A percentile compares a stretch with the other conserved stretches of the same genome.
Conservation (phyloP, 2,113 vertebrate genomes). For the Lamprotornis superbus region DNA sequence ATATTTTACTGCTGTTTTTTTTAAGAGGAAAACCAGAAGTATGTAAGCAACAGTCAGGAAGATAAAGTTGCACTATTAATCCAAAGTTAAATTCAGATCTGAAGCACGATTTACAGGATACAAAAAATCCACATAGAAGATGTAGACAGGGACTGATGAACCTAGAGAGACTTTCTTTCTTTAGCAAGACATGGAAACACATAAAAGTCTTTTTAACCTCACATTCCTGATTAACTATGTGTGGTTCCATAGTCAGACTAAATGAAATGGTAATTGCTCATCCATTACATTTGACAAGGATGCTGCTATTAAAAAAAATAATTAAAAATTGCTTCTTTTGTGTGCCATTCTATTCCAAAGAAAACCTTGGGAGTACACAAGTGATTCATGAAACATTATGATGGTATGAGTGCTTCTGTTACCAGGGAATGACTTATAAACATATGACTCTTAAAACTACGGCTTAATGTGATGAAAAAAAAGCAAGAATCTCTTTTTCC, state of each 20-base stretch:
- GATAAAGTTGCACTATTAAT: background rate
- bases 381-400: background rate
- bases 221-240: background rate
- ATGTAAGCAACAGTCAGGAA: background rate
- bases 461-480: background rate
- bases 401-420: background rate
- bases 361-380: background rate
- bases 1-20: background rate
- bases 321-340: background rate
- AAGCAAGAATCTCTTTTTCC: background rate
- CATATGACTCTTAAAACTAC: background rate
- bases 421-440: background rate
- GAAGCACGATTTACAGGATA: background rate
- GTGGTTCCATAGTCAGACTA: background rate
- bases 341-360: background rate
- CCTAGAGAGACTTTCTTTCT: background rate
- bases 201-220: background rate
- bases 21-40: background rate
- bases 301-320: background rate
- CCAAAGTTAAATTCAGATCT: background rate
- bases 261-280: background rate
- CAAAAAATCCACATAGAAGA: background rate
- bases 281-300: background rate
- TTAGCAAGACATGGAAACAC: background rate
- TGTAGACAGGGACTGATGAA: background rate